A percentile compares a stretch with the other conserved stretches of the same genome.
Conservation (phyloP, 2,797 vertebrate genomes). For the Acanthornis magna region DNA sequence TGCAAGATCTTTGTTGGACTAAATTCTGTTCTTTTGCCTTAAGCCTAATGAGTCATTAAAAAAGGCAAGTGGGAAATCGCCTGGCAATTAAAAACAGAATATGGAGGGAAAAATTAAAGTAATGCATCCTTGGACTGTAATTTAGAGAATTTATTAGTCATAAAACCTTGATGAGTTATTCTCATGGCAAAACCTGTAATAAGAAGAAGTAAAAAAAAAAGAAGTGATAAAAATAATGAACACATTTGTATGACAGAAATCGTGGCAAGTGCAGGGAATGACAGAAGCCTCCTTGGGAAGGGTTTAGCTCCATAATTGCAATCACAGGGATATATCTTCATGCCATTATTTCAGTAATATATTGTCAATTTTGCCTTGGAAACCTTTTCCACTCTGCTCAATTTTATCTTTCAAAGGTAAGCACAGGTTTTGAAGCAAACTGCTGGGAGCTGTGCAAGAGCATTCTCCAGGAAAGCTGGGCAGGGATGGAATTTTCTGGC, state of each 20-base stretch:
- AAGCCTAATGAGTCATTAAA: conserved; percentile 68
- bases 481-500: neutral
- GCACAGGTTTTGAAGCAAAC: neutral
- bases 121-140: conserved; percentile 64
- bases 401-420: conserved; percentile 9
- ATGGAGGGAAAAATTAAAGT: conserved; percentile 51
- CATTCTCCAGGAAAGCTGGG: neutral
- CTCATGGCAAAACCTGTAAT: conserved; percentile 59
- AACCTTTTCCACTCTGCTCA: neutral
- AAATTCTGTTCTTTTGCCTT: conserved; percentile 58
- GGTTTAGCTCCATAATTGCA: conserved; percentile 15
- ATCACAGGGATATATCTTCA: neutral
- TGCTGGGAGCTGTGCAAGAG: neutral
- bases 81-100: conserved; percentile 63
- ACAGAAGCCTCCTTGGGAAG: conserved; percentile 22
- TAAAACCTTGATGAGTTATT: conserved; percentile 68
- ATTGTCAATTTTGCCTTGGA: conserved; percentile 22
- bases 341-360: neutral
- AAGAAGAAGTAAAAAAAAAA: neutral
- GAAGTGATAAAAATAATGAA: conserved; percentile 39
- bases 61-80: conserved; percentile 54
- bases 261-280: conserved; percentile 21
- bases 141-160: conserved; percentile 67
- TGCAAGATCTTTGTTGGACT: conserved; percentile 12
- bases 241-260: conserved; percentile 21